These are phyloP conservation scores for Lycodopsis pacificus DNA, from an alignment of 2,797 vertebrate genomes.

Conservation along the genomic window DNA sequence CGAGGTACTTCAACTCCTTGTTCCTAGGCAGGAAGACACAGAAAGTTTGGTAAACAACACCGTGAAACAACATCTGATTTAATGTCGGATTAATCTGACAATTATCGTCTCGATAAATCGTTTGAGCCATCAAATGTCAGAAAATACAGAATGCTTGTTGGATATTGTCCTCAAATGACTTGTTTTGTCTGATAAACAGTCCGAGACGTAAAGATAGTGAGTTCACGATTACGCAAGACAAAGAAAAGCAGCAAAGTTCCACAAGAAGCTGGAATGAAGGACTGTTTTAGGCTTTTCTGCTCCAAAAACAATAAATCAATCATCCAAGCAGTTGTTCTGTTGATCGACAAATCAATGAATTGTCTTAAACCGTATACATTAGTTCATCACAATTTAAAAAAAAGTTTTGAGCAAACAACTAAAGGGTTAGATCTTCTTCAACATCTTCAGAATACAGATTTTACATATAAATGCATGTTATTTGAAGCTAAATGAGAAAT, in stretches of 20 bases:
- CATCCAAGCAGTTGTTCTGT: not conserved
- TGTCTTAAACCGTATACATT: not conserved
- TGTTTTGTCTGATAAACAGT: not conserved
- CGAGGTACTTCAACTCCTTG: conserved; percentile 75
- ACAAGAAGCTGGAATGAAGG: not conserved
- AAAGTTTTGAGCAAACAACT: no score
- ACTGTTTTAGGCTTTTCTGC: not conserved
- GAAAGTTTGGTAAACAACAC: not conserved
- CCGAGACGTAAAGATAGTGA: not conserved
- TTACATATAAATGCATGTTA: not conserved
- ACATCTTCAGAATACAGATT: not conserved
- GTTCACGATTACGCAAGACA: not conserved
- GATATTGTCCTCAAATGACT: not conserved
- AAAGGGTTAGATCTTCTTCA: not conserved
- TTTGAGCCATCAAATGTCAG: not conserved
- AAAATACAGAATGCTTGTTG: not conserved
- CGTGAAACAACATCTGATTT: not conserved
- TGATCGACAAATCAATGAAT: not conserved
- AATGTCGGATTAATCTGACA: not conserved
- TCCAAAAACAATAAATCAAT: not conserved
- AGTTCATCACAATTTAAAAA: no score
- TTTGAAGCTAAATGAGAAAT: not conserved
- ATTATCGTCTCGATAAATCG: not conserved
- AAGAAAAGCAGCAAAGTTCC: not conserved
- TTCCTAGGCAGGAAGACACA: conserved; percentile 71